Evolutionary conservation across 53 echinoderm and acorn worm genomes (phyloP), one percentile per base, ranked within the genome.

Genomic region (Echinarachnius parma): DNA sequence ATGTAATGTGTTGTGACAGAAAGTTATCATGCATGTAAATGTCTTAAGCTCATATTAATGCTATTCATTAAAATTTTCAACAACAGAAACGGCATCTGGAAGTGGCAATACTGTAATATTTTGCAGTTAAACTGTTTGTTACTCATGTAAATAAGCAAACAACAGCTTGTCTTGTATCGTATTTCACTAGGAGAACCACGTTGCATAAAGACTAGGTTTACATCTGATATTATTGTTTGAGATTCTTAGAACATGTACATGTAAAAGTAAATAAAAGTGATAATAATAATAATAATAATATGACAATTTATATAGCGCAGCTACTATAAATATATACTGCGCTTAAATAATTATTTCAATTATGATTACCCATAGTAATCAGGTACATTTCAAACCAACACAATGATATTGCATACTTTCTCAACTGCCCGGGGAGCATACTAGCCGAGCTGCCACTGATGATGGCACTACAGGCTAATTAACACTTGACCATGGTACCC

Each of bases 221-320:
- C 13, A 39, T 39, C 39, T 39, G 39, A 39, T 39, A 39, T 39
- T 39, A 39, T 39, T 39, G 39, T 39, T 9, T 9, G 13, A 39
- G 39, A 39, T 39, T 39, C 39, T 39, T 28, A 56, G 28, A 26
- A 56, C 56, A 56, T 56, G 25, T 56, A 56, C 56, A 56, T 15
- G 19, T 9, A 56, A 27, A 22, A 56, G 39, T 39, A 39, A 39
- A 39, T 39, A 39, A 39, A 39, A 39, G n/a, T n/a, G 39, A 39
- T 39, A 39, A 9, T 13, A 9, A 39, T 39, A 13, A 9, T 39
- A 9, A 13, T 13, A 39, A 9, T 39, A 9, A 39, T 39, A 39
- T 13, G 13, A 39, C 13, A 39, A 9, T 39, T 9, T 39, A 39
- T 13, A 39, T 39, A 39, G 39, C n/a, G n/a, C n/a, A n/a, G n/a